phyloP scores from a whole-genome alignment of 2,797 vertebrate genomes.

The Gymnocypris eckloni region DNA sequence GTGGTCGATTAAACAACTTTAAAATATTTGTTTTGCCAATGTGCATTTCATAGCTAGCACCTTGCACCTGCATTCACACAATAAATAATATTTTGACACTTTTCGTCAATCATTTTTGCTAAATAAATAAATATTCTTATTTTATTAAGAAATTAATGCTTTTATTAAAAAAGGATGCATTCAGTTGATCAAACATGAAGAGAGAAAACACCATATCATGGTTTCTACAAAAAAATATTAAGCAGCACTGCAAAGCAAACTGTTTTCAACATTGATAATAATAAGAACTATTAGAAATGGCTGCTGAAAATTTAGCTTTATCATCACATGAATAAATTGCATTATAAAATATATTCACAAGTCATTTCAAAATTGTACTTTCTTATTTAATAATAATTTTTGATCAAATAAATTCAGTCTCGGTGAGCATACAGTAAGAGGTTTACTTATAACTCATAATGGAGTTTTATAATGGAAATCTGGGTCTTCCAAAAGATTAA shows the following conservation, averaged over 20 bases:
- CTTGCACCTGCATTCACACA: neutral
- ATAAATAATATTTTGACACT: neutral
- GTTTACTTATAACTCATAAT: neutral
- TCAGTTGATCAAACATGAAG: neutral
- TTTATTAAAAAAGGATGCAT: neutral
- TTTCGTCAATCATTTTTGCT: neutral
- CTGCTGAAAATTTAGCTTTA: neutral
- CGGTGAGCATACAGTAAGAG: neutral
- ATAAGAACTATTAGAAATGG: too few relatives aligned
- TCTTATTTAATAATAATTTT: neutral
- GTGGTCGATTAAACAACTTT: neutral
- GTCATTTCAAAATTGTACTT: neutral
- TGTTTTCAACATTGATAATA: neutral
- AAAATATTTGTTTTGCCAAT: neutral
- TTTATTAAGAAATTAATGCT: neutral
- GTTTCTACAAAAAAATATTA: neutral
- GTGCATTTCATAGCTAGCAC: neutral
- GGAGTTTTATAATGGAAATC: neutral
- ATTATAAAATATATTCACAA: neutral
- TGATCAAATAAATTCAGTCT: neutral
- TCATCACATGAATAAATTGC: neutral
- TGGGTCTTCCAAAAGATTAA: neutral
- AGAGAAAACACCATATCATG: too few relatives aligned
- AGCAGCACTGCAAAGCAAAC: neutral
- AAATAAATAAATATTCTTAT: too few relatives aligned